phyloP scores from a whole-genome alignment of 2,888 invertebrate genomes.

The Atethmia centrago region DNA sequence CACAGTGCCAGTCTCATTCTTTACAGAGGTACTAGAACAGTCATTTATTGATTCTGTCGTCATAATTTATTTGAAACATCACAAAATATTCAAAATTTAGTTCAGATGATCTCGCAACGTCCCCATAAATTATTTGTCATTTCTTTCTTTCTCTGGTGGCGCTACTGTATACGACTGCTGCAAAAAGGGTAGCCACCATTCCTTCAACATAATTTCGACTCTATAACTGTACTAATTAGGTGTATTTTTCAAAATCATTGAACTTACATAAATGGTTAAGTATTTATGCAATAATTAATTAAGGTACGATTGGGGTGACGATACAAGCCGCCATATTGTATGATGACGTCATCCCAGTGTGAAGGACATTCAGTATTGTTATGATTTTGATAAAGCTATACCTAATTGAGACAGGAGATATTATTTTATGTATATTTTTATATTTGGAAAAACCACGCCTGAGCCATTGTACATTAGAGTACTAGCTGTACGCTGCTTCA shows the following conservation, averaged over 20 bases:
- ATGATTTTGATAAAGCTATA: constrained; percentile 55
- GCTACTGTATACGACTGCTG: constrained; percentile 66
- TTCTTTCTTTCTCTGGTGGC: constrained; percentile 53
- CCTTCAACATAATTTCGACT: constrained; percentile 48
- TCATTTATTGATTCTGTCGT: constrained; percentile 32
- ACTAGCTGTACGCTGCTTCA: constrained; percentile 87
- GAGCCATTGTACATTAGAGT: constrained; percentile 84
- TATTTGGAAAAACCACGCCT: constrained; percentile 73
- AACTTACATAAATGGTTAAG: constrained; percentile 57
- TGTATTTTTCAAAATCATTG: constrained; percentile 60
- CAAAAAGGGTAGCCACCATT: constrained; percentile 63
- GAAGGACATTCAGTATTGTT: constrained; percentile 60
- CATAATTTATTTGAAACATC: constrained; percentile 1
- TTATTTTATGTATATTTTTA: constrained; percentile 70
- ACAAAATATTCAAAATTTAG: constrained; percentile 36
- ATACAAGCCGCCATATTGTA: constrained; percentile 60
- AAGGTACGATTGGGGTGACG: constrained; percentile 55
- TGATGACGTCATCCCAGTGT: constrained; percentile 51
- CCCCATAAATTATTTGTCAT: constrained; percentile 43
- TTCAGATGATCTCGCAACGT: constrained; percentile 64
- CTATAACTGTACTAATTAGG: constrained; percentile 51
- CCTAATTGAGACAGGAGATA: constrained; percentile 58
- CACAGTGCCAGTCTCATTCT: background rate
- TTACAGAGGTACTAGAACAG: background rate
- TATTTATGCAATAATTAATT: constrained; percentile 69